A percentile compares a stretch with the other conserved stretches of the same genome.
These are phyloP conservation scores for Blastobasis adustella DNA, from an alignment of 2,888 invertebrate species.

Conservation along the genomic window DNA sequence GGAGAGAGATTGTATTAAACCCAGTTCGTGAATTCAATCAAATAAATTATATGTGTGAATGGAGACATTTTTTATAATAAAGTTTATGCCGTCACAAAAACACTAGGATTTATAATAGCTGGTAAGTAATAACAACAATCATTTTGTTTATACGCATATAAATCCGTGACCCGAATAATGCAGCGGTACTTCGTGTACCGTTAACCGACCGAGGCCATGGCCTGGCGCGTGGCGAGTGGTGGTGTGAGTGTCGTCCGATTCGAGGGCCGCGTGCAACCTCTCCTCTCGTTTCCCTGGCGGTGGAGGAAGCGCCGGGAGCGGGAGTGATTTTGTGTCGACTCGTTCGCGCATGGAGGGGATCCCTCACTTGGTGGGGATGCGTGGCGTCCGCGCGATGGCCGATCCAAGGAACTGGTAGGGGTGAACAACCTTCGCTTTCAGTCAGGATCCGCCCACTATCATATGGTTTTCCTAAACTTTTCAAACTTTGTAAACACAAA, in stretches of 20 bases:
- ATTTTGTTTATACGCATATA: slow-evolving; percentile 45
- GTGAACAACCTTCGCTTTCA: slow-evolving; percentile 64
- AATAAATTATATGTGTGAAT: slow-evolving; percentile 17
- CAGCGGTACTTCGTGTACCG: slow-evolving; percentile 42
- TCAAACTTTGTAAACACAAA: slow-evolving; percentile 6
- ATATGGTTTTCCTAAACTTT: slow-evolving; percentile 27
- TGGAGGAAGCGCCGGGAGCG: slow-evolving; percentile 72
- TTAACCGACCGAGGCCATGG: slow-evolving; percentile 30
- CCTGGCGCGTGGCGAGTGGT: slow-evolving; percentile 56
- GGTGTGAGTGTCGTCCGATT: slow-evolving; percentile 36
- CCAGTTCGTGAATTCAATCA: slow-evolving; percentile 25
- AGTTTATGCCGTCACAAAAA: too few relatives aligned
- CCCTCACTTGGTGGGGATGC: slow-evolving; percentile 72
- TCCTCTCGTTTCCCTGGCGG: slow-evolving; percentile 67
- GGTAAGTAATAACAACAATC: slow-evolving; percentile 34
- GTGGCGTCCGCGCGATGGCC: slow-evolving; percentile 55
- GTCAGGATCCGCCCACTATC: slow-evolving; percentile 47
- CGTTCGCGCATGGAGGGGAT: slow-evolving; percentile 67
- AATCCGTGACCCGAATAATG: slow-evolving; percentile 10
- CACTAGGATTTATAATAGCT: slow-evolving; percentile 5
- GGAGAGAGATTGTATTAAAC: slow-evolving; percentile 34
- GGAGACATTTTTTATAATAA: slow-evolving; percentile 8
- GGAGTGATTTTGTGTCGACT: slow-evolving; percentile 64
- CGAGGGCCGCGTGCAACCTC: slow-evolving; percentile 61
- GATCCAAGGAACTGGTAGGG: slow-evolving; percentile 66